These are phyloP conservation scores for Eidolon helvum DNA, from an alignment of 2,113 vertebrate genomes.

Conservation along the genomic window DNA sequence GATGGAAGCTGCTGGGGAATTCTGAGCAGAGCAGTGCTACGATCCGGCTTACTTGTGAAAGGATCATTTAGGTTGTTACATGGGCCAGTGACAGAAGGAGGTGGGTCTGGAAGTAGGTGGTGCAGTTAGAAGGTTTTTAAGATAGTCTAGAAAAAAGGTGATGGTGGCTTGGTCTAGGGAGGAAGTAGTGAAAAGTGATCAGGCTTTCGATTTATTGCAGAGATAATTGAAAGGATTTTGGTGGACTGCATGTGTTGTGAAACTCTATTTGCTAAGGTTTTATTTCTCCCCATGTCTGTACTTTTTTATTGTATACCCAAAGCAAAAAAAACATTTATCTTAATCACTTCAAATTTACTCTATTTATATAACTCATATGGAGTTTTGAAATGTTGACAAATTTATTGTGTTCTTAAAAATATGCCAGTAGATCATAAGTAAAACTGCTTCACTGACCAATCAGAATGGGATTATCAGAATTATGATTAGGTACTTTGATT, in stretches of 20 bases:
- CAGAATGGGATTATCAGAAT: background rate
- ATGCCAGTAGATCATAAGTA: background rate
- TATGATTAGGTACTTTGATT: background rate
- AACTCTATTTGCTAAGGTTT: background rate
- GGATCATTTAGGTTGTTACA: background rate
- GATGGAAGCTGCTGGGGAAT: background rate
- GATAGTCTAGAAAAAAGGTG: background rate
- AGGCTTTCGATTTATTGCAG: background rate
- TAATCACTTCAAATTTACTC: background rate
- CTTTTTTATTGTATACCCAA: background rate
- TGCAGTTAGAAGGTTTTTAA: background rate
- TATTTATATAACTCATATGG: background rate
- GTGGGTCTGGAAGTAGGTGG: background rate
- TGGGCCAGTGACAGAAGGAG: rapidly evolving
- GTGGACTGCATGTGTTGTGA: background rate
- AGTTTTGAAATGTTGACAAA: constrained; percentile 2
- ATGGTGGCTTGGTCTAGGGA: background rate
- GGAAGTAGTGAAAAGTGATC: background rate
- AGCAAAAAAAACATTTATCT: background rate
- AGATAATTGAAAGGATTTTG: background rate
- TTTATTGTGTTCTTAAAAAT: background rate
- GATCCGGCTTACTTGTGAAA: background rate
- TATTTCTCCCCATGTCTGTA: background rate
- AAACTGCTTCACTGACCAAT: background rate
- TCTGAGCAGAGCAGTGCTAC: background rate